phyloP scores from a whole-genome alignment of 2,113 vertebrate species.

The Oncorhynchus mykiss region DNA sequence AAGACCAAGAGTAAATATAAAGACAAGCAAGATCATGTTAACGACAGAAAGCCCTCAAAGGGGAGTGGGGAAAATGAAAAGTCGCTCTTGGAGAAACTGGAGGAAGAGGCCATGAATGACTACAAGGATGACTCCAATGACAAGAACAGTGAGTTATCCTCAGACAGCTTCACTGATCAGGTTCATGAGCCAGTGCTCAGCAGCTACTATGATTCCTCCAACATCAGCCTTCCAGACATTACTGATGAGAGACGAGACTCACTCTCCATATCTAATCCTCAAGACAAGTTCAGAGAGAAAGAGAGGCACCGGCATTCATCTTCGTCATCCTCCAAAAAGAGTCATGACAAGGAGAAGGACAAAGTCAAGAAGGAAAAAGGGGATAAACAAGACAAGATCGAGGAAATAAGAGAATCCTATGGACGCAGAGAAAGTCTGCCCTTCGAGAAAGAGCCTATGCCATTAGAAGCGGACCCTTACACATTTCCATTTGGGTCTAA shows the following conservation, averaged over 20 bases:
- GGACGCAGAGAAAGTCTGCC: constrained; percentile 84
- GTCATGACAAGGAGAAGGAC: constrained; percentile 90
- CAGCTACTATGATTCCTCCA: constrained; percentile 76
- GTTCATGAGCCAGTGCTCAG: constrained; percentile 82
- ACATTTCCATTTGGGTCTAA: constrained; percentile 79
- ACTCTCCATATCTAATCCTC: constrained; percentile 80
- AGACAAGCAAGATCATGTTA: constrained; percentile 86
- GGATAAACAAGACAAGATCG: constrained; percentile 87
- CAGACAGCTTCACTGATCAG: constrained; percentile 90
- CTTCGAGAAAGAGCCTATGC: constrained; percentile 86
- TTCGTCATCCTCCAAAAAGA: constrained; percentile 93
- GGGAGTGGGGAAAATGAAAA: constrained; percentile 84
- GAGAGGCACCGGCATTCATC: constrained; percentile 93
- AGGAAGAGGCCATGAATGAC: constrained; percentile 92
- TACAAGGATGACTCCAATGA: constrained; percentile 93
- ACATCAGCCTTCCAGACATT: constrained; percentile 78
- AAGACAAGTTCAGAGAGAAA: constrained; percentile 90
- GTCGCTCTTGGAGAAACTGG: constrained; percentile 89
- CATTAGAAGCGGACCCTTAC: constrained; percentile 85
- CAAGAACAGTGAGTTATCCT: constrained; percentile 93
- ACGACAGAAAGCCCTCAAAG: constrained; percentile 84
- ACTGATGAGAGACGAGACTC: constrained; percentile 88
- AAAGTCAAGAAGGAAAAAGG: constrained; percentile 88
- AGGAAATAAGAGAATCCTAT: constrained; percentile 84
- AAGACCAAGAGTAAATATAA: constrained; percentile 89